These are phyloP conservation scores for Drosophila siamana DNA, from an alignment of 2,888 invertebrate genomes.

Conservation along the genomic window DNA sequence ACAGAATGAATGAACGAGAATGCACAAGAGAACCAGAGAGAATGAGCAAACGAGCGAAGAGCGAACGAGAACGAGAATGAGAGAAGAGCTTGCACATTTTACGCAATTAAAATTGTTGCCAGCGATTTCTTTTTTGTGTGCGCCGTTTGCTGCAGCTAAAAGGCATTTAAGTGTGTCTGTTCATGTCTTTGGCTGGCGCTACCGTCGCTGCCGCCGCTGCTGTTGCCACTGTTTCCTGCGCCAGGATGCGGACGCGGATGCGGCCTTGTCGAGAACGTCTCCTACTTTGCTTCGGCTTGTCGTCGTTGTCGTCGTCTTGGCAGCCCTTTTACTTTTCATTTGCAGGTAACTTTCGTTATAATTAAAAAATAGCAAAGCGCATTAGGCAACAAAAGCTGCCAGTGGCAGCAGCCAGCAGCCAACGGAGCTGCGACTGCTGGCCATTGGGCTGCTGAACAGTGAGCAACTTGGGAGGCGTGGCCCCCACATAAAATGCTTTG, in stretches of 20 bases:
- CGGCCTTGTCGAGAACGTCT: slow-evolving; percentile 50
- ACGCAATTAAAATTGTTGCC: slow-evolving; percentile 79
- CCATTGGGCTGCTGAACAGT: slow-evolving; percentile 15
- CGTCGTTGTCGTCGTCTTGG: slow-evolving; percentile 57
- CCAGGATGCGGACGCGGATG: slow-evolving; percentile 43
- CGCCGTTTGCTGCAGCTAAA: slow-evolving; percentile 70
- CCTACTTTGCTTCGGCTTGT: slow-evolving; percentile 14
- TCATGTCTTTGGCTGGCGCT: slow-evolving; percentile 64
- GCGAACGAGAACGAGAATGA: slow-evolving; percentile 11
- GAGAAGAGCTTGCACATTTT: slow-evolving; percentile 71
- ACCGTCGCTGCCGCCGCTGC: too few relatives aligned
- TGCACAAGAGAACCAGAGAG: slow-evolving; percentile 15
- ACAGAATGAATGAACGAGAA: slow-evolving; percentile 13
- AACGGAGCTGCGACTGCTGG: too few relatives aligned
- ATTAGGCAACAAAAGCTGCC: slow-evolving; percentile 76
- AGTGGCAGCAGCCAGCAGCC: too few relatives aligned
- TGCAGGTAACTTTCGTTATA: slow-evolving; percentile 79
- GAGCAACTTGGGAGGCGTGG: slow-evolving; percentile 50
- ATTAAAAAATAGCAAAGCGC: slow-evolving; percentile 82
- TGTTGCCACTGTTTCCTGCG: slow-evolving; percentile 17
- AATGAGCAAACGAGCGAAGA: slow-evolving; percentile 10
- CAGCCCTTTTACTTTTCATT: slow-evolving; percentile 79
- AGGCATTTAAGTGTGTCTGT: slow-evolving; percentile 71
- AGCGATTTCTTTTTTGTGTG: slow-evolving; percentile 73
- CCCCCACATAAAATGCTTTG: slow-evolving; percentile 76